Evolutionary conservation across 2,113 vertebrate genomes (phyloP).

Genomic region (Anthoscopus minutus): DNA sequence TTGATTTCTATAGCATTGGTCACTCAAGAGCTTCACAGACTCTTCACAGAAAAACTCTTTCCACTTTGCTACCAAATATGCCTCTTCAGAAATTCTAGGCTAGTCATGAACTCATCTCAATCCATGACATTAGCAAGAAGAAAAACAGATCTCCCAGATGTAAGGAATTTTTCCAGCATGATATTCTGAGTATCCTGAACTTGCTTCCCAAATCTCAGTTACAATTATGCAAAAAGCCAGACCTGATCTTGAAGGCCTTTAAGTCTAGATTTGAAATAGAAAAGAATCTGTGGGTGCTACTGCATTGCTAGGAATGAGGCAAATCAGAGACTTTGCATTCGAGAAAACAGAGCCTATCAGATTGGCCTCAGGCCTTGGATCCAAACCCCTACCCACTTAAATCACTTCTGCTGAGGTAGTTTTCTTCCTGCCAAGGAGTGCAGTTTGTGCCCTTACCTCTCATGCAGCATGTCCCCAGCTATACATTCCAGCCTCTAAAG

Average conservation of each 20-base stretch:
- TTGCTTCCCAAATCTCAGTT: not conserved
- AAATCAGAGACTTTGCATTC: slow-evolving; percentile 25
- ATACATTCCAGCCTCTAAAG: not conserved
- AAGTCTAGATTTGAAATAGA: not conserved
- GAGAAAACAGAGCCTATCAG: slow-evolving; percentile 15
- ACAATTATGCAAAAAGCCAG: not conserved
- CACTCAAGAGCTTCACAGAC: not conserved
- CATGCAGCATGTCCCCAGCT: not conserved
- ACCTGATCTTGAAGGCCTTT: not conserved
- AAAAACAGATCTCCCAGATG: not conserved
- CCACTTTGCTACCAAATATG: not conserved
- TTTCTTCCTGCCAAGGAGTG: not conserved
- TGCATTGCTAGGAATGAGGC: not conserved
- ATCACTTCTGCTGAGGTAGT: not conserved
- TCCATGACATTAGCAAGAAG: not conserved
- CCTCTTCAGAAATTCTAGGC: not conserved
- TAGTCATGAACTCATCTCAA: not conserved
- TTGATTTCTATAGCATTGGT: not conserved
- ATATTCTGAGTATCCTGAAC: not conserved
- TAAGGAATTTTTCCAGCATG: not conserved
- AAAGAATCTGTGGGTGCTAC: not conserved
- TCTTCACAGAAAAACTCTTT: not conserved
- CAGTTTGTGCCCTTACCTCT: not conserved
- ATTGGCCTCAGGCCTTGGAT: not conserved
- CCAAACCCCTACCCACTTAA: slow-evolving; percentile 12